phyloP scores from a whole-genome alignment of 2,113 vertebrate genomes.

The Furnarius figulus region DNA sequence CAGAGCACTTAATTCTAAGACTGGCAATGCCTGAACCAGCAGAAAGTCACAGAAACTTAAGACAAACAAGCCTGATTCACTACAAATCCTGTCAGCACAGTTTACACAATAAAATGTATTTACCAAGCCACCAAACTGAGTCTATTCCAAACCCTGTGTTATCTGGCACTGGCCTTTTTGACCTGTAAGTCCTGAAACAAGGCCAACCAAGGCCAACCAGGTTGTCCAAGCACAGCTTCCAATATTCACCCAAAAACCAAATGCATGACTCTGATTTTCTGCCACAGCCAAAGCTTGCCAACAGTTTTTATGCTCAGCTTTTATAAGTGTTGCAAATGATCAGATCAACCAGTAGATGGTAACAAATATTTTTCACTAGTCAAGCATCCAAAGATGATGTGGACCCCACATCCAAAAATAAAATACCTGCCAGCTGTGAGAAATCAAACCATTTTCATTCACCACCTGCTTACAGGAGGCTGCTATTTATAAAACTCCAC shows the following conservation, averaged over 20 bases:
- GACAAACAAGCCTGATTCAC: background rate
- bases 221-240: background rate
- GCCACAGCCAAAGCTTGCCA: background rate
- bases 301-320: background rate
- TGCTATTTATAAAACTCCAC: background rate
- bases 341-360: background rate
- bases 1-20: background rate
- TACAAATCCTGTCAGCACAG: background rate
- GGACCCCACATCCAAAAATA: rapidly evolving
- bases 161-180: background rate
- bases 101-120: background rate
- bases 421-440: background rate
- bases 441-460: background rate
- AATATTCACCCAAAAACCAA: background rate
- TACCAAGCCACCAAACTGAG: background rate
- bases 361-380: background rate
- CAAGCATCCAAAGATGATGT: background rate
- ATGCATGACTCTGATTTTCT: background rate
- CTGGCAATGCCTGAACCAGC: background rate
- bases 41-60: background rate
- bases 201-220: background rate
- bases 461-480: background rate
- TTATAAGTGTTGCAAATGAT: background rate
- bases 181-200: background rate
- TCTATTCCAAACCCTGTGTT: background rate